Evolutionary conservation across 2,797 vertebrate species (phyloP).

Genomic region (Crocidura indochinensis): DNA sequence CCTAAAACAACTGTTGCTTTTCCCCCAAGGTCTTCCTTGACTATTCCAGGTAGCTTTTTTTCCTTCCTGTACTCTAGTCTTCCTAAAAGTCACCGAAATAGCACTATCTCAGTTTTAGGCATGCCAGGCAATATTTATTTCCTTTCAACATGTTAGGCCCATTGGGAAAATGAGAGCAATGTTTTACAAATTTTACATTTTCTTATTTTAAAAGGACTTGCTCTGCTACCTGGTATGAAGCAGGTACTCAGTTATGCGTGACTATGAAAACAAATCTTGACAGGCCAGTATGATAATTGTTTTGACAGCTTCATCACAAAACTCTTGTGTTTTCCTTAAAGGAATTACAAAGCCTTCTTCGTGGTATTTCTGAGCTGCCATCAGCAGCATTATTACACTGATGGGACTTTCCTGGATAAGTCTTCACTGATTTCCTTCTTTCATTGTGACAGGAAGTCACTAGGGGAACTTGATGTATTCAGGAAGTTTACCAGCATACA

Average conservation of each 20-base stretch:
- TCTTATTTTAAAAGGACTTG: background rate
- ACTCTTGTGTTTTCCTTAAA: background rate
- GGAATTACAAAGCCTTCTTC: background rate
- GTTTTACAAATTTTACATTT: background rate
- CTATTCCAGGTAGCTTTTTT: background rate
- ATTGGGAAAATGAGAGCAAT: background rate
- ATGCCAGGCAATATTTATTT: background rate
- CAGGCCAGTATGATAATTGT: background rate
- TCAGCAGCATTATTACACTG: background rate
- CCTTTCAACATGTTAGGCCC: constrained; percentile 6
- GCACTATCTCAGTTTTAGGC: background rate
- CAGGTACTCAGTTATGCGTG: background rate
- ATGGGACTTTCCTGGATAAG: background rate
- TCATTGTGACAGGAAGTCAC: no score
- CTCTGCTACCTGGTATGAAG: background rate
- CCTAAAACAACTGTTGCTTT: background rate
- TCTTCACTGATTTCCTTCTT: background rate
- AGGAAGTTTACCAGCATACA: background rate
- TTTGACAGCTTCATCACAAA: background rate
- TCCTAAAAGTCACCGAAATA: constrained; percentile 46
- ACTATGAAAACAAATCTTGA: background rate
- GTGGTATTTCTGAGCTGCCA: constrained; percentile 29
- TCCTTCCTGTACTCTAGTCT: background rate
- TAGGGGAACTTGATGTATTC: background rate
- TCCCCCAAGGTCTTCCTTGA: background rate